phyloP scores from a whole-genome alignment of 2,888 invertebrate species.

The Galerucella nymphaeae region DNA sequence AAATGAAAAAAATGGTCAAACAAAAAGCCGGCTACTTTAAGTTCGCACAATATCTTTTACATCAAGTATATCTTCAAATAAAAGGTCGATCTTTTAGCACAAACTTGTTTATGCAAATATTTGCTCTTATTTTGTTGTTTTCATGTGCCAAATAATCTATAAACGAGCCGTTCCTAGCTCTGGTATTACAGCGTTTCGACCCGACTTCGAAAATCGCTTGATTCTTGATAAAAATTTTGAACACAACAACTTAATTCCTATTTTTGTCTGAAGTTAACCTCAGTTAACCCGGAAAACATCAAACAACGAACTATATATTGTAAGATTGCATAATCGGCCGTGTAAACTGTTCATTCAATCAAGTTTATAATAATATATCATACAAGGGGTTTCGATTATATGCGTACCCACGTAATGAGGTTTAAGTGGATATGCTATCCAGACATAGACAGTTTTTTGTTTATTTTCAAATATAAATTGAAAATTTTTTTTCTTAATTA shows the following conservation, averaged over 20 bases:
- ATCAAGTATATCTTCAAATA: no score
- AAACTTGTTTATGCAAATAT: no score
- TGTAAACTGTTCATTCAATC: neutral
- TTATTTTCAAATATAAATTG: no score
- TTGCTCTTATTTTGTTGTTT: neutral
- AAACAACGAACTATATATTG: neutral
- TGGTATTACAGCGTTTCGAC: neutral
- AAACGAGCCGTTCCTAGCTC: slow-evolving; percentile 10
- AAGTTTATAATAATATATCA: neutral
- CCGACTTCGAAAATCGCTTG: slow-evolving; percentile 7
- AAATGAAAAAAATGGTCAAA: no score
- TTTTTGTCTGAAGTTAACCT: slow-evolving; percentile 13
- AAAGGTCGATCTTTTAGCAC: no score
- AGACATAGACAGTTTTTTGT: no score
- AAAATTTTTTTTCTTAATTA: no score
- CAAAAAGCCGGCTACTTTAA: no score
- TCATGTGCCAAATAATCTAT: slow-evolving; percentile 30
- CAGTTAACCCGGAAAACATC: slow-evolving; percentile 16
- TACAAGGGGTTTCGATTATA: no score
- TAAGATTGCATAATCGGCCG: slow-evolving; percentile 7
- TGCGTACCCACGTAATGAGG: no score
- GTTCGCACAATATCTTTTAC: no score
- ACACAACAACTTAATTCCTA: neutral
- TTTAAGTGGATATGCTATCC: no score
- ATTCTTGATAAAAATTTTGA: slow-evolving; percentile 22